Conservation (phyloP, 2,113 vertebrate genomes). For the Sander vitreus region DNA sequence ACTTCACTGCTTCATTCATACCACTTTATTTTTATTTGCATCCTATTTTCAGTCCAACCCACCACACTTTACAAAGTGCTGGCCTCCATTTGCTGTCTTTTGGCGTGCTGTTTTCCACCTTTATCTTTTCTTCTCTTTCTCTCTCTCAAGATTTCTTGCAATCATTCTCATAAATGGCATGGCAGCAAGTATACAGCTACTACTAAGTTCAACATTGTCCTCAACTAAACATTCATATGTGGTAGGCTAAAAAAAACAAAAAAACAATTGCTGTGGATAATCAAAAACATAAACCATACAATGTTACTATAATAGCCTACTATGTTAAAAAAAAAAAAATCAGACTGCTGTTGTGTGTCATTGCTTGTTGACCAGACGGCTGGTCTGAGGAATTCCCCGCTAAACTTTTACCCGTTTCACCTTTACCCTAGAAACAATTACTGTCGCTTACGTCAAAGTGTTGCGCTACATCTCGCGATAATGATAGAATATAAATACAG, state of each 20-base stretch:
- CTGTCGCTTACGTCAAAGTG: slow-evolving; percentile 30
- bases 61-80: no score
- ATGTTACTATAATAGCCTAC: no score
- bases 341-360: neutral
- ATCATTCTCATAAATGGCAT: slow-evolving; percentile 5
- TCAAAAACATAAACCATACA: neutral
- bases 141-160: neutral
- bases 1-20: no score
- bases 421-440: slow-evolving; percentile 61
- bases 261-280: neutral
- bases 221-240: no score
- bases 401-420: slow-evolving; percentile 47
- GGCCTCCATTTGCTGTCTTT: no score
- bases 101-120: no score
- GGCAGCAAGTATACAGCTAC: neutral
- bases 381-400: slow-evolving; percentile 52
- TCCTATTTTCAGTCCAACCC: no score
- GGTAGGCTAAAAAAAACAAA: no score
- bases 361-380: neutral
- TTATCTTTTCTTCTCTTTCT: no score
- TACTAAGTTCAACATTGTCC: neutral
- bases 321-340: slow-evolving; percentile 16
- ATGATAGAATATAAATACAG: slow-evolving; percentile 53
- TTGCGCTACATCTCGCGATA: slow-evolving; percentile 69
- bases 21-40: no score